Evolutionary conservation across 2,113 vertebrate species (phyloP).

Genomic region (Nannospalax galili): DNA sequence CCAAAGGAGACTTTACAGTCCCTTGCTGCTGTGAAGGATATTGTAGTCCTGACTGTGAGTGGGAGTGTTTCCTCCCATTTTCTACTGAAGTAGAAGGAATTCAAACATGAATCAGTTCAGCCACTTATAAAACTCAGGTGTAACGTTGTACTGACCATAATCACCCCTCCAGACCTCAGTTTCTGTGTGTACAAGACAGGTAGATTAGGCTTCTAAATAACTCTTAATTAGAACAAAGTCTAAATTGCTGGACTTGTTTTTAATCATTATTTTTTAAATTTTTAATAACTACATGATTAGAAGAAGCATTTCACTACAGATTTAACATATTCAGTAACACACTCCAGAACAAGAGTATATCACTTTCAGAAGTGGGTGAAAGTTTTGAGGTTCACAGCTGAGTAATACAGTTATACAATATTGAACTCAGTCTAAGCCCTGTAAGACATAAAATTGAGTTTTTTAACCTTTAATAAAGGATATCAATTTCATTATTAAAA

Average conservation of each 20-base stretch:
- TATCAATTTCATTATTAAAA: too few species aligned
- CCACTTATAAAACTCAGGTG: background rate
- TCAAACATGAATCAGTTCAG: background rate
- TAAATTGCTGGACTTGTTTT: background rate
- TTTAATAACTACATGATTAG: too few species aligned
- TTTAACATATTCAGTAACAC: too few species aligned
- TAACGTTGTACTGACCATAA: background rate
- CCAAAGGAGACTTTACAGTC: background rate
- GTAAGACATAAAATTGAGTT: too few species aligned
- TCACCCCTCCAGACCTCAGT: background rate
- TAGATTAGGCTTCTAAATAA: background rate
- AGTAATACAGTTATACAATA: too few species aligned
- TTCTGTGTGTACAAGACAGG: background rate
- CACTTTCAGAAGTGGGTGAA: too few species aligned
- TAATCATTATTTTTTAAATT: too few species aligned
- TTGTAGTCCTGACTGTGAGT: background rate
- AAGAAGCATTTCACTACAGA: too few species aligned
- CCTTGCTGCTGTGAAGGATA: background rate
- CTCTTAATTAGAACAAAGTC: background rate
- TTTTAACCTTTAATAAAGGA: too few species aligned
- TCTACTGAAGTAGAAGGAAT: background rate
- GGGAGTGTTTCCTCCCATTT: background rate
- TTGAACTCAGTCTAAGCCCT: too few species aligned
- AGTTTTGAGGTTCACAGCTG: too few species aligned
- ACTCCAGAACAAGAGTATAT: too few species aligned